phyloP scores from a whole-genome alignment of 1,140 invertebrate genomes.

The Colletes gigas region DNA sequence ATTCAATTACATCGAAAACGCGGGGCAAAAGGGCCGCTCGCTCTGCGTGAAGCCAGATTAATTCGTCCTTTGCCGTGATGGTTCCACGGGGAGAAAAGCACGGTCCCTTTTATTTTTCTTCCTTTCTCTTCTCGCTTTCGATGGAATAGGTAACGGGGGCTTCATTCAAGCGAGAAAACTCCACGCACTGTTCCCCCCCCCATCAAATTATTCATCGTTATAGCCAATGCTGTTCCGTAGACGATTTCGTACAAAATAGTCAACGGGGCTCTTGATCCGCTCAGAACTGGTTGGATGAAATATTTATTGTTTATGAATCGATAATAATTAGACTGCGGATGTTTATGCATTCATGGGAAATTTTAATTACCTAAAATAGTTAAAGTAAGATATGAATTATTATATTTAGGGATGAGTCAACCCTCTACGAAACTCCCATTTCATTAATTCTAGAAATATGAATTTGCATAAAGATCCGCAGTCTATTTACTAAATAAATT shows the following conservation, averaged over 20 bases:
- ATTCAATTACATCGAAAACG: constrained; percentile 71
- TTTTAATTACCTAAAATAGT: too few species aligned
- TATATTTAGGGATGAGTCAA: too few species aligned
- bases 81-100: constrained; percentile 44
- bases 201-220: constrained; percentile 27
- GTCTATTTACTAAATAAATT: too few species aligned
- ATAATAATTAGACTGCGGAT: too few species aligned
- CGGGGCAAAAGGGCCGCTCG: constrained; percentile 57
- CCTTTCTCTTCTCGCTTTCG: not conserved
- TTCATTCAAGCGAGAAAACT: constrained; percentile 42
- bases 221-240: not conserved
- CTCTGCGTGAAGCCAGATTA: constrained; percentile 65
- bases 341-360: too few species aligned
- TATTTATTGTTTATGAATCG: too few species aligned
- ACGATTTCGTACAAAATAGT: too few species aligned
- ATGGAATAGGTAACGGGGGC: constrained; percentile 51
- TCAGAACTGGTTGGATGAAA: too few species aligned
- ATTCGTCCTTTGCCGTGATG: constrained; percentile 62
- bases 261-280: not conserved
- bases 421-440: too few species aligned
- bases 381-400: too few species aligned
- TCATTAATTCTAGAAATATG: too few species aligned
- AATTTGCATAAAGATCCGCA: too few species aligned
- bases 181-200: constrained; percentile 1
- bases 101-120: constrained; percentile 21